Evolutionary conservation across 92 coral and sea anemone species (phyloP).

Genomic region (Bergia sp.): DNA sequence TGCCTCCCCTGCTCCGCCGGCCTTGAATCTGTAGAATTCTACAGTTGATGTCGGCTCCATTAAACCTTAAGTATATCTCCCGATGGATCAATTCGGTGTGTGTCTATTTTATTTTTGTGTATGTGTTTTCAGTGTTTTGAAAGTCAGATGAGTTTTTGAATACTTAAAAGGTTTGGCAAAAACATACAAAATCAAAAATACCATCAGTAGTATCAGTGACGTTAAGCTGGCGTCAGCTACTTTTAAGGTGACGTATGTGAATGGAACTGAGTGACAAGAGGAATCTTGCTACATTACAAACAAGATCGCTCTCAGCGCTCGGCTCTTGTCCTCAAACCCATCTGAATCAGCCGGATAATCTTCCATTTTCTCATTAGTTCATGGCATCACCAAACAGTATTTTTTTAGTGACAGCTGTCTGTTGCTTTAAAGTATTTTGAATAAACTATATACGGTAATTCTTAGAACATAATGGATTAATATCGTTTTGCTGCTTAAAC

Average conservation of each 20-base stretch:
- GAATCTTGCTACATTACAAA: neutral
- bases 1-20: too few species aligned
- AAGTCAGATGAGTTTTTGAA: neutral
- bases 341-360: neutral
- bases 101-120: too few species aligned
- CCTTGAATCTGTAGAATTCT: too few species aligned
- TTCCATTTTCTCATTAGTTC: too few species aligned
- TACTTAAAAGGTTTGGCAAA: neutral
- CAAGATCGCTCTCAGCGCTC: neutral
- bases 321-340: neutral
- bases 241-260: neutral
- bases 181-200: neutral
- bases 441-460: neutral
- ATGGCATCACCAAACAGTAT: too few species aligned
- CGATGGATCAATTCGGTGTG: too few species aligned
- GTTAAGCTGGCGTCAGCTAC: neutral
- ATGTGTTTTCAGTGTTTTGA: neutral
- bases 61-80: too few species aligned
- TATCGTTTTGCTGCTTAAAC: neutral
- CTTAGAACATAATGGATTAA: too few species aligned
- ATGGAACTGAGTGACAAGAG: neutral
- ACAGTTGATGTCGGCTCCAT: too few species aligned
- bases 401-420: too few species aligned
- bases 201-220: neutral
- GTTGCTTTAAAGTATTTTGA: too few species aligned